Base-by-base conservation (phyloP, 2,797 vertebrate genomes). In the Champsocephalus esox region DNA sequence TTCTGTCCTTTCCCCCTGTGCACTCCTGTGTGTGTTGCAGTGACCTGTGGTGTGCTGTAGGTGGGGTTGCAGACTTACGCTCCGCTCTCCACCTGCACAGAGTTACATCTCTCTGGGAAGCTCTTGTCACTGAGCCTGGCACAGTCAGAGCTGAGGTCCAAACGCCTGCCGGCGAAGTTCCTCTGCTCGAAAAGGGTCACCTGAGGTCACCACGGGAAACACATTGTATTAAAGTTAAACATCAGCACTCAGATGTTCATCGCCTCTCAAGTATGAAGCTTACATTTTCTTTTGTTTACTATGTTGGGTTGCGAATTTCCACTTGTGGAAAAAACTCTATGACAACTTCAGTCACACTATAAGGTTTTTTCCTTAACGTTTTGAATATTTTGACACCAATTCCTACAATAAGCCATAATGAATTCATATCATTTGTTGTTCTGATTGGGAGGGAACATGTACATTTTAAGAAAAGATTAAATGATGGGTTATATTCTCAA, bases 121-220 rank as follows among this genome's bases (percentile, higher is more conserved):
- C 91, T 95, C 87, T 92, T 94, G 44, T 95, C 94, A 7, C 91
- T 93, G 73, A 95, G 46, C 72, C 92, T 88, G 71, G 90, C 66
- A 57, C 94, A 95, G 89, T 95, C 94, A 1, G 93, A 91, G 66
- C 79, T 95, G 82, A 95, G 92, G 85, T 95, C 94, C 87, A 96
- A 89, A 5, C 92, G 91, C 2, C 92, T 81, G 64, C 95, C 95
- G 9, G 95, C 91, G 51, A 95, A 95, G 89, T 96, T 96, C 59
- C 95, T 70, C 91, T 95, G 94, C 88, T 96, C 95, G 57, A 95
- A 95, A 79, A 96, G 95, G 92, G 95, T 95, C 94, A 96, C 95
- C 94, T 96, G 81, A 77, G 60, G 24, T 2, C 21, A 52, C 13
- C 13, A 14, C 44, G 4, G 14, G 13, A 64, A n/a, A 28, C 4